A percentile compares a stretch with the other conserved stretches of the same genome.
Evolutionary conservation across 2,113 vertebrate genomes (phyloP).

Genomic region (Anhinga anhinga): DNA sequence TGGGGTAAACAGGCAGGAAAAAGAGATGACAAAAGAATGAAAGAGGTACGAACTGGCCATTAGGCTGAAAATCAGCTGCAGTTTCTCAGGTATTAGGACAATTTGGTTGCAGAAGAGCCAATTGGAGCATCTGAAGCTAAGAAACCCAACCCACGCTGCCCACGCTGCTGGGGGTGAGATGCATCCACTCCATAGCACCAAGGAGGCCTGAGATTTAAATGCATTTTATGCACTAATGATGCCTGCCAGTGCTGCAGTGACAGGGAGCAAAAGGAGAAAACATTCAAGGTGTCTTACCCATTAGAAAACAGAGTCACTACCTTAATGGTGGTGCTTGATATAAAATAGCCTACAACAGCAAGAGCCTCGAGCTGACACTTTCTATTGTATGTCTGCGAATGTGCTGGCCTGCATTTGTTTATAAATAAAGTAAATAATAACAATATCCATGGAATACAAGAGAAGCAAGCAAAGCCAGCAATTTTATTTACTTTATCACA

Average conservation of each 20-base stretch:
- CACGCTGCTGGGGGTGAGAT: too few species aligned
- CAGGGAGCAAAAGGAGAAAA: neutral
- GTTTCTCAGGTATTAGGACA: neutral
- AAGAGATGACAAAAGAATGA: neutral
- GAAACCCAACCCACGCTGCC: neutral
- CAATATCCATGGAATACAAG: neutral
- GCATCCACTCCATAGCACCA: neutral
- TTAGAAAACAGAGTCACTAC: neutral
- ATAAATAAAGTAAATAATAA: constrained; percentile 8
- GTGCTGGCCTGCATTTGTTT: neutral
- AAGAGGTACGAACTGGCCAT: neutral
- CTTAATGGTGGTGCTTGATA: neutral
- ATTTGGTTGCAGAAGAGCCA: neutral
- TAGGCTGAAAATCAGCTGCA: neutral
- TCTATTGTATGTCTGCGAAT: neutral
- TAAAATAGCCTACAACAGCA: neutral
- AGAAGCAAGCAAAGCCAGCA: neutral
- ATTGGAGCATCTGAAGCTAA: neutral
- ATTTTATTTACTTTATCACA: constrained; percentile 9
- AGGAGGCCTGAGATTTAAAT: neutral
- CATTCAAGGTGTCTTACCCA: neutral
- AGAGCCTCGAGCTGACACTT: neutral
- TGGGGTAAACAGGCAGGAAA: neutral
- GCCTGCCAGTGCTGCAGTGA: neutral
- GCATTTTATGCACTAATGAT: neutral